Base-by-base conservation (phyloP, 2,888 invertebrate genomes). In the Nymphalis c-album region DNA sequence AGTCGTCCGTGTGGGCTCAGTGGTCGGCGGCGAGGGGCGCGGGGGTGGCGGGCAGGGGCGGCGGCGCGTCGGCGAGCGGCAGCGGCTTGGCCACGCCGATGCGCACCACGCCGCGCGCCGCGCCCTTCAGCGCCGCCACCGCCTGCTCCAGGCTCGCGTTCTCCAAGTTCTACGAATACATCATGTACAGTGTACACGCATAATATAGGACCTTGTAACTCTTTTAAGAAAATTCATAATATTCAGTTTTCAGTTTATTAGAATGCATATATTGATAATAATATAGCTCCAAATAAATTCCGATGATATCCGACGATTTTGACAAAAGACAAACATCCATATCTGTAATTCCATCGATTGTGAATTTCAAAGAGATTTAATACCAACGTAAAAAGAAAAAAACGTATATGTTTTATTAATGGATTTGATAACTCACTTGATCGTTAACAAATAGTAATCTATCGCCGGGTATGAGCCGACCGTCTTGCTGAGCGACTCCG, bases 381-480 rank as follows among this genome's bases (percentile, higher is more conserved):
- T 6, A 31, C 6, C 26, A 31, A 31, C 26, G 5, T 31, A 0
- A 31, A 6, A 6, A 6, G 2, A 22, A 22, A n/a, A n/a, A n/a
- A n/a, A n/a, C n/a, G n/a, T n/a, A n/a, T n/a, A n/a, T n/a, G n/a
- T n/a, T n/a, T n/a, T n/a, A n/a, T n/a, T 7, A 18, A 31, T n/a
- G 17, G 20, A 16, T n/a, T 40, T 8, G 18, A 20, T 18, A 22
- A 20, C 26, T 17, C 45, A 89, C 95, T 80, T 96, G 97, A 74
- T 98, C 98, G 88, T 99, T 99, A 73, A 99, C 99, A 80, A 97
- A 98, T 45, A 98, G 93, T 77, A 98, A 93, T 63, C 99, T 94
- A 92, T 99, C 99, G 4, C 99, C 99, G 1, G 99, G 99, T 74
- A 99, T 98, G 68, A 99, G 94, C 22, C 98, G 94, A n/a, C 99